Evolutionary conservation across 2,888 invertebrate genomes (phyloP).

Genomic region (Marronus borbonicus): DNA sequence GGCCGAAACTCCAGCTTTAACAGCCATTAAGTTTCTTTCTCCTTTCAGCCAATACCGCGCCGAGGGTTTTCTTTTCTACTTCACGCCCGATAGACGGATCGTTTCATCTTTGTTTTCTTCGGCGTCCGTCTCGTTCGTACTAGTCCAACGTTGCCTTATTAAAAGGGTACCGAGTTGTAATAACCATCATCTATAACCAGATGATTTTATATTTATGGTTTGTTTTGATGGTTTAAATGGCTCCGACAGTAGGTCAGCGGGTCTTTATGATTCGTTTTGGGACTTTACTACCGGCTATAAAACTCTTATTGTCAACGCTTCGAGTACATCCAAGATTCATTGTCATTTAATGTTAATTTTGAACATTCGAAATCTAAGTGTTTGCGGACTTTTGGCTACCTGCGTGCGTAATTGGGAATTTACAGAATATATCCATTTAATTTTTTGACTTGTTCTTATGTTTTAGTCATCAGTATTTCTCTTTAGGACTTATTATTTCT

Average conservation of each 20-base stretch:
- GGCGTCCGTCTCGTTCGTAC: slow-evolving; percentile 53
- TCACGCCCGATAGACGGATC: slow-evolving; percentile 32
- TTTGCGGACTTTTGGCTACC: neutral
- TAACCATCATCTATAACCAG: slow-evolving; percentile 57
- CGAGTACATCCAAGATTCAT: neutral
- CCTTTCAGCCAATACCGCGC: slow-evolving; percentile 41
- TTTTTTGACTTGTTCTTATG: too few species aligned
- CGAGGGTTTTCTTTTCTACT: slow-evolving; percentile 46
- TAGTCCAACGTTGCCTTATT: slow-evolving; percentile 59
- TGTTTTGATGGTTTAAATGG: slow-evolving; percentile 63
- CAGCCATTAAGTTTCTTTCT: slow-evolving; percentile 55
- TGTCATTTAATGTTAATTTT: slow-evolving; percentile 27
- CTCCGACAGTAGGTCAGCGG: slow-evolving; percentile 60
- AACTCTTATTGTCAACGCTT: slow-evolving; percentile 5
- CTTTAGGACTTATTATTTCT: too few species aligned
- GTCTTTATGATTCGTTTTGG: slow-evolving; percentile 58
- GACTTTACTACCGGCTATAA: slow-evolving; percentile 34
- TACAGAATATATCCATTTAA: too few species aligned
- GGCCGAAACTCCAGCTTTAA: slow-evolving; percentile 51
- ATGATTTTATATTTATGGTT: slow-evolving; percentile 63
- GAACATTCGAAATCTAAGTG: neutral
- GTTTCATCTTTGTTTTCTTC: slow-evolving; percentile 51
- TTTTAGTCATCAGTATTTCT: too few species aligned
- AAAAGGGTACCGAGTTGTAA: slow-evolving; percentile 57
- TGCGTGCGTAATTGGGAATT: too few species aligned